These are phyloP conservation scores for Diarsia brunnea DNA, from an alignment of 2,888 invertebrate genomes.

Conservation along the genomic window DNA sequence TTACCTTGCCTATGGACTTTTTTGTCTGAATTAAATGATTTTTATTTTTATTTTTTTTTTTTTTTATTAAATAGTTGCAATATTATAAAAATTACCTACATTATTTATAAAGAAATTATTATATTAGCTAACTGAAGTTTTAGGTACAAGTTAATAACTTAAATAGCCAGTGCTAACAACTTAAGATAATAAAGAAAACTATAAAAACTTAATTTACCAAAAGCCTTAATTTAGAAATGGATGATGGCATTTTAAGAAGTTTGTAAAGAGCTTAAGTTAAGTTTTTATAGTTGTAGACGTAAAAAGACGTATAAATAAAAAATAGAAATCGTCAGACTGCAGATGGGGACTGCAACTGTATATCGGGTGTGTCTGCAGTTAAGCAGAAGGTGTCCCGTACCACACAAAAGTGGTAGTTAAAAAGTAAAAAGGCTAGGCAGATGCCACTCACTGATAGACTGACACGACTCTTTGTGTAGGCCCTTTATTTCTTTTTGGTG, in stretches of 20 bases:
- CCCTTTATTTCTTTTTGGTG: too few species aligned
- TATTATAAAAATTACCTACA: not conserved
- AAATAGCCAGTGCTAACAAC: constrained; percentile 43
- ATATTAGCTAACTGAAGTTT: constrained; percentile 6
- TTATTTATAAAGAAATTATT: constrained; percentile 13
- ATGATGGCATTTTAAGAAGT: constrained; percentile 23
- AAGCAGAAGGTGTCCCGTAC: too few species aligned
- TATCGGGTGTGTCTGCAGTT: not conserved
- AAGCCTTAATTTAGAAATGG: constrained; percentile 34
- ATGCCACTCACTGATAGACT: too few species aligned
- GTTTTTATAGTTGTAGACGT: not conserved
- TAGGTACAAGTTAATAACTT: constrained; percentile 33
- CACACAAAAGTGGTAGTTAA: too few species aligned
- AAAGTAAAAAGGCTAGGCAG: too few species aligned
- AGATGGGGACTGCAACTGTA: not conserved
- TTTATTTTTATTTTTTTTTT: too few species aligned
- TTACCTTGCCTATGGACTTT: too few species aligned
- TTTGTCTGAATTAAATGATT: too few species aligned
- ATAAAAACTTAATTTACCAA: constrained; percentile 51
- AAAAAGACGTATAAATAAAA: not conserved
- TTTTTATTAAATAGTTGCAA: too few species aligned
- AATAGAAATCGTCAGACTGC: not conserved
- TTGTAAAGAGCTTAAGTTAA: constrained; percentile 7
- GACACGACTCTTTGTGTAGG: too few species aligned
- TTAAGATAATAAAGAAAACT: constrained; percentile 40